Evolutionary conservation across 2,113 vertebrate genomes (phyloP), one percentile per base, ranked within the genome.

Genomic region (Neoarius graeffei): DNA sequence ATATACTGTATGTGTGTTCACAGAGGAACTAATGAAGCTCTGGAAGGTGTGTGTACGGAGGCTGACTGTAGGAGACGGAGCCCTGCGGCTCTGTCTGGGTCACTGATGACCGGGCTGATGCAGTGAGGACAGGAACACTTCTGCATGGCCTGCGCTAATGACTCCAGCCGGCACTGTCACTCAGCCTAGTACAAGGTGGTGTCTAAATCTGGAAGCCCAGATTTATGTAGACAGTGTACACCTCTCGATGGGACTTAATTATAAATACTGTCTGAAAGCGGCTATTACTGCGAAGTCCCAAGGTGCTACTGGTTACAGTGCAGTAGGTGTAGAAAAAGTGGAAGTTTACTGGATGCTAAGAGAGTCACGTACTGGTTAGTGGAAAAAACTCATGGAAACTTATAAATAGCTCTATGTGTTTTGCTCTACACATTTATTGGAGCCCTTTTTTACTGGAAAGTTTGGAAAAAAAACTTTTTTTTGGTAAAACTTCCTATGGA

Each of bases 21-120:
- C 27, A 25, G 23, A 57, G 56, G 54, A n/a, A 42, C 64, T 81
- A 81, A 85, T 87, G 81, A 87, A 83, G 35, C 67, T 83, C 56
- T 83, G 81, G 57, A 59, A 64, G 73, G 64, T 52, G 82, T 77
- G 82, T 87, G 83, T 77, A 67, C 56, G 80, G 64, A 64, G 19
- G 81, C 76, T 85, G 89, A 20, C 52, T 84, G 81, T 77, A 59
- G 48, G 81, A 88, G 81, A 27, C 35, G 25, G 80, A 86, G 86
- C 88, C 90, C 83, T 79, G 83, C 27, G 83, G 90, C 88, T 86
- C 52, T 90, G 90, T 89, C 85, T 88, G 86, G 86, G 84, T 85
- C 62, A 79, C 87, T 88, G 87, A 88, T 83, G 84, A 88, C 86
- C 83, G 56, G 57, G 25, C 84, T 85, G 85, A 85, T 84, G 84